phyloP scores from a whole-genome alignment of 2,888 invertebrate species.

The Alloplasta piceator region DNA sequence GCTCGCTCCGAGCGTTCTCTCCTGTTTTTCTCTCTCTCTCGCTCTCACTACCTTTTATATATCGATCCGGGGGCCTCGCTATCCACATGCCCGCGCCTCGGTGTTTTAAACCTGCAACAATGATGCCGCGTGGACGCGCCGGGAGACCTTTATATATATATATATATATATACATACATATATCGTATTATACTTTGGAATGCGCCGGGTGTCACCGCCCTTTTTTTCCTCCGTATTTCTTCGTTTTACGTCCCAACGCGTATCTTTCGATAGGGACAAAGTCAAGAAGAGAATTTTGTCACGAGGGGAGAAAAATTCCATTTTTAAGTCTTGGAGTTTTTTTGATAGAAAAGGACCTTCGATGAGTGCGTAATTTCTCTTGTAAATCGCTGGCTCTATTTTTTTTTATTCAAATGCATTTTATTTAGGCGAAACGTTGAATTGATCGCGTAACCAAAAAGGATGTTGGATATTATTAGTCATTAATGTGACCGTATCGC shows the following conservation, averaged over 20 bases:
- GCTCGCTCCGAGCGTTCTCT: background rate
- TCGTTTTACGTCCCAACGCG: background rate
- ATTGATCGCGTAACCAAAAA: no score
- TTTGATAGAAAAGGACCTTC: no score
- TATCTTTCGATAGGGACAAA: background rate
- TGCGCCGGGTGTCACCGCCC: conserved; percentile 65
- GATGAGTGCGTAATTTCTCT: no score
- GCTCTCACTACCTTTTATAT: conserved; percentile 39
- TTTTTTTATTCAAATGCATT: no score
- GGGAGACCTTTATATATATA: conserved; percentile 21
- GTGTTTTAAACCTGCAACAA: conserved; percentile 63
- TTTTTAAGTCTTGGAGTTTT: no score
- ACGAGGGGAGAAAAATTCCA: background rate
- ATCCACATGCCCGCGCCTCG: conserved; percentile 54
- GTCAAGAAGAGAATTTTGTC: background rate
- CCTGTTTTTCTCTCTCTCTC: conserved; percentile 23
- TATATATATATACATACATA: conserved; percentile 7
- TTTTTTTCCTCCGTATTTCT: conserved; percentile 42
- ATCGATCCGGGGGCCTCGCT: conserved; percentile 59
- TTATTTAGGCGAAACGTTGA: no score
- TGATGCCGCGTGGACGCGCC: conserved; percentile 63
- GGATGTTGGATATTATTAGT: no score
- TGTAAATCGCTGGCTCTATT: no score
- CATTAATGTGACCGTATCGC: no score
- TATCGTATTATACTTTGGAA: conserved; percentile 44